Evolutionary conservation across 2,888 invertebrate genomes (phyloP).

Genomic region (Phlogophora meticulosa): DNA sequence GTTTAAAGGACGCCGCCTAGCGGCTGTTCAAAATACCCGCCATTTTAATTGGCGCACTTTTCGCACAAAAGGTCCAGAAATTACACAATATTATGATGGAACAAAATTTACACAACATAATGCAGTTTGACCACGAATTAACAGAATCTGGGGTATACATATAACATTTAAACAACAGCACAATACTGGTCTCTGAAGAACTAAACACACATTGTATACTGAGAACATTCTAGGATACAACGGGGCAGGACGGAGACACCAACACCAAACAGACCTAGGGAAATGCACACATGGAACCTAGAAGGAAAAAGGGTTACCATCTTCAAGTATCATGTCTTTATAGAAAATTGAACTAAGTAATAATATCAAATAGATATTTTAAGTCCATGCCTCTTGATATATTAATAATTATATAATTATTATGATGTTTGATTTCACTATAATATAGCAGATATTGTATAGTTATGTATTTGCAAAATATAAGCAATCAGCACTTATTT

Average conservation of each 20-base stretch:
- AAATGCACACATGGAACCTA: slow-evolving; percentile 59
- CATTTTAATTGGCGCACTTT: slow-evolving; percentile 41
- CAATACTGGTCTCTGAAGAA: slow-evolving; percentile 40
- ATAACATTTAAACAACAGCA: slow-evolving; percentile 55
- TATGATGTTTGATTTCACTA: background rate
- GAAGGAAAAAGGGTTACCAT: slow-evolving; percentile 64
- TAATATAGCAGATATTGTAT: background rate
- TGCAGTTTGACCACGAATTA: slow-evolving; percentile 48
- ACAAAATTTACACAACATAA: background rate
- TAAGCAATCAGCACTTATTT: background rate
- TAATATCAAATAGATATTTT: background rate
- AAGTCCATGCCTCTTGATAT: slow-evolving; percentile 24
- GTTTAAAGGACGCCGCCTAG: background rate
- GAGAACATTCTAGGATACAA: slow-evolving; percentile 56
- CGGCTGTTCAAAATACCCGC: slow-evolving; percentile 4
- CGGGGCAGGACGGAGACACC: slow-evolving; percentile 44
- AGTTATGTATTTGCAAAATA: background rate
- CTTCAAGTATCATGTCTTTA: slow-evolving; percentile 56
- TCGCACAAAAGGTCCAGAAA: no score
- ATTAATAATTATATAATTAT: background rate
- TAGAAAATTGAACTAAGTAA: background rate
- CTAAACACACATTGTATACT: slow-evolving; percentile 52
- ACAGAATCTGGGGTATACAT: slow-evolving; percentile 58
- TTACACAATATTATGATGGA: no score
- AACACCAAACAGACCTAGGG: slow-evolving; percentile 60